phyloP scores from a whole-genome alignment of 1,140 invertebrate species.

The Maconellicoccus hirsutus region DNA sequence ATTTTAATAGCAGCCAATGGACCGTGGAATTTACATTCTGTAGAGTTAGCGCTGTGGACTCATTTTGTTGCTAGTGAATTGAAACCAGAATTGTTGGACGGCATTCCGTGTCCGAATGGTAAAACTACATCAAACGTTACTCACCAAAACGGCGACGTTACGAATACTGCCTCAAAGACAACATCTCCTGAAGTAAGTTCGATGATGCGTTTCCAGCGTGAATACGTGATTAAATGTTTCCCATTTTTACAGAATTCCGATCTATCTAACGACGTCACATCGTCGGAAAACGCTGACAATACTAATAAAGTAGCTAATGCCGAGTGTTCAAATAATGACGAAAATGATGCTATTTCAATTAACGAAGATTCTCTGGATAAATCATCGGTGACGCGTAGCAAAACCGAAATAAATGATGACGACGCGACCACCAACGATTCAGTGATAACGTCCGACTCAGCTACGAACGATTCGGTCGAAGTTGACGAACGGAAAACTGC shows the following conservation, averaged over 20 bases:
- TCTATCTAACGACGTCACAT: slow-evolving; percentile 37
- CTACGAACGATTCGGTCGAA: slow-evolving; percentile 14
- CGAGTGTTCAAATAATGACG: slow-evolving; percentile 33
- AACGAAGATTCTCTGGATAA: slow-evolving; percentile 57
- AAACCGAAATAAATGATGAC: slow-evolving; percentile 31
- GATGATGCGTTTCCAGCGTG: slow-evolving; percentile 8
- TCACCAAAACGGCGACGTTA: slow-evolving; percentile 29
- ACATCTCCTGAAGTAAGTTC: slow-evolving; percentile 26
- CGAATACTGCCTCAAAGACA: slow-evolving; percentile 28
- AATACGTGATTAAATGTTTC: slow-evolving; percentile 13
- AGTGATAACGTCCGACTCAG: slow-evolving; percentile 29
- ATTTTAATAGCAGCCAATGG: slow-evolving; percentile 41
- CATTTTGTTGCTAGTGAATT: slow-evolving; percentile 73
- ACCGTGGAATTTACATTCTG: slow-evolving; percentile 68
- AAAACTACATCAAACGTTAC: slow-evolving; percentile 18
- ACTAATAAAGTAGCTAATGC: slow-evolving; percentile 37
- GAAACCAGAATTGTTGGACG: slow-evolving; percentile 66
- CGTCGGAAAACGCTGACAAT: slow-evolving; percentile 32
- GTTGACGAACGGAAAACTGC: background rate
- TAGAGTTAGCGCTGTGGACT: slow-evolving; percentile 82
- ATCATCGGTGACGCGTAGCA: slow-evolving; percentile 36
- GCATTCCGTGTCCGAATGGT: slow-evolving; percentile 44
- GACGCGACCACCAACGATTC: slow-evolving; percentile 30
- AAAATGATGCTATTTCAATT: slow-evolving; percentile 47
- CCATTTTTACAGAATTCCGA: background rate